Evolutionary conservation across 2,888 invertebrate species (phyloP).

Genomic region (Tetramorium bicarinatum): DNA sequence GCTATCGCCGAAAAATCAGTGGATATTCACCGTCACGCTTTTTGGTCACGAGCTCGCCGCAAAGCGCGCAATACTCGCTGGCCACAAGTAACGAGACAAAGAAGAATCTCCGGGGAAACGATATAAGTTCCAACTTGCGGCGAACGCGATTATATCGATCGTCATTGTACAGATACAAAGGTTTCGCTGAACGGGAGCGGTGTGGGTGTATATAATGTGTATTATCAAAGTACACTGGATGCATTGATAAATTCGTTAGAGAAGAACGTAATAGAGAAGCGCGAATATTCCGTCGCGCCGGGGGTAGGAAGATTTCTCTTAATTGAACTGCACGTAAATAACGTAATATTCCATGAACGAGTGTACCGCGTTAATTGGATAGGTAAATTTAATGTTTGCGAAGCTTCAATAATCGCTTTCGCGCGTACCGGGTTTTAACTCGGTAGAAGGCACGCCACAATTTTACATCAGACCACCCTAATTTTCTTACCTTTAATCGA

Average conservation of each 20-base stretch:
- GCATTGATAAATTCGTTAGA: constrained; percentile 36
- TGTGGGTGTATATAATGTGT: constrained; percentile 25
- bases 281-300: constrained; percentile 23
- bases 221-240: constrained; percentile 61
- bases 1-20: constrained; percentile 34
- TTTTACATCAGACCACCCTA: background rate
- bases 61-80: constrained; percentile 50
- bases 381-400: constrained; percentile 32
- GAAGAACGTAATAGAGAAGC: constrained; percentile 43
- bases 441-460: background rate
- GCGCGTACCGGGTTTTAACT: background rate
- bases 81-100: constrained; percentile 64
- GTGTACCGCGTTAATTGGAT: constrained; percentile 14
- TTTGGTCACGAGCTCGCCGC: constrained; percentile 61
- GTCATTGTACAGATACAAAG: constrained; percentile 66
- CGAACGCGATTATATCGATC: constrained; percentile 73
- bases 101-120: constrained; percentile 59
- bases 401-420: constrained; percentile 26
- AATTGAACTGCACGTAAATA: constrained; percentile 44
- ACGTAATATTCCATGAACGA: constrained; percentile 29
- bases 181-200: constrained; percentile 31
- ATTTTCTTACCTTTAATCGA: constrained; percentile 26
- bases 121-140: constrained; percentile 66
- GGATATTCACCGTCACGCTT: constrained; percentile 60
- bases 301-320: constrained; percentile 25